Conservation (phyloP, 2,113 vertebrate species). For the Nanger granti region DNA sequence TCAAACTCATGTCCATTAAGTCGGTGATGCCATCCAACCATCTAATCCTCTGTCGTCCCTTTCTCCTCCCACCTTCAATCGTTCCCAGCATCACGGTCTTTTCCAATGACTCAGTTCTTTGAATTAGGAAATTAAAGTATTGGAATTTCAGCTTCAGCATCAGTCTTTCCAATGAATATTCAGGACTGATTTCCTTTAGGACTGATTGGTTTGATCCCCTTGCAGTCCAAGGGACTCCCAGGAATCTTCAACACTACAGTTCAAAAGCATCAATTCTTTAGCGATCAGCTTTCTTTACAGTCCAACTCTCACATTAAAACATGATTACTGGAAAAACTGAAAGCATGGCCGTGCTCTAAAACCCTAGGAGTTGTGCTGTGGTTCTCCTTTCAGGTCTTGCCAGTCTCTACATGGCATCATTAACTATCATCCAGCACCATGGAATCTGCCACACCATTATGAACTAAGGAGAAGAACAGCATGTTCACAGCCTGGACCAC, state of each 20-base stretch:
- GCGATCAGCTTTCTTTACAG: neutral
- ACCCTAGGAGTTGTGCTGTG: neutral
- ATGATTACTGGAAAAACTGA: neutral
- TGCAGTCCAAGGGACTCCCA: neutral
- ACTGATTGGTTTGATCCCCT: neutral
- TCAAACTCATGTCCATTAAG: neutral
- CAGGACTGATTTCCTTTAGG: neutral
- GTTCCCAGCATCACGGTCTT: neutral
- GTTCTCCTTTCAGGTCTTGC: neutral
- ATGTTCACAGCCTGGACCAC: neutral
- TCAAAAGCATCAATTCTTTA: neutral
- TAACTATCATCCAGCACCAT: neutral
- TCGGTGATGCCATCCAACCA: neutral
- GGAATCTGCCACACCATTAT: neutral
- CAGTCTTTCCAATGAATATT: neutral
- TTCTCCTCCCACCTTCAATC: neutral
- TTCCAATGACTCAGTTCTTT: neutral
- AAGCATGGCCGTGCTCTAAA: neutral
- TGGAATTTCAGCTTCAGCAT: neutral
- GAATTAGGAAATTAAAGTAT: neutral
- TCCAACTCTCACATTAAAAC: neutral
- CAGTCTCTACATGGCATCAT: neutral
- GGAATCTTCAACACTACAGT: neutral
- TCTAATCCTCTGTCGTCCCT: neutral
- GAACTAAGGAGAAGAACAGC: neutral